Conservation (phyloP, 1,140 invertebrate species). For the Stegodyphus dumicola region DNA sequence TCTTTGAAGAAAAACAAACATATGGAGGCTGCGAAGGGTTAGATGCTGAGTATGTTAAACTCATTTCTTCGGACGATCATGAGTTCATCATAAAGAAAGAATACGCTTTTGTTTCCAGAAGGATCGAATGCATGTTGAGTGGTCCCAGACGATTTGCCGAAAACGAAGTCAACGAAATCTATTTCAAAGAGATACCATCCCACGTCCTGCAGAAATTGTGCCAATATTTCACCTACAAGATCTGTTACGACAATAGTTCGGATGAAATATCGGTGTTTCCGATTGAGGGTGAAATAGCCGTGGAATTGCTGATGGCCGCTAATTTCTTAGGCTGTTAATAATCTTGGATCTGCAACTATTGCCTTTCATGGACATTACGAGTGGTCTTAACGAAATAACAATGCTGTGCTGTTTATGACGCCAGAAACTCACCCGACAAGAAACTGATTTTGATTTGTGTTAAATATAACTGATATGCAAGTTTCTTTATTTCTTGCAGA, state of each 20-base stretch:
- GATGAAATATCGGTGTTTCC: slow-evolving; percentile 99
- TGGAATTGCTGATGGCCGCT: slow-evolving; percentile 99
- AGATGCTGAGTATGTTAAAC: slow-evolving; percentile 98
- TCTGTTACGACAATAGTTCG: slow-evolving; percentile 97
- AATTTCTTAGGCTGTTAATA: slow-evolving; percentile 99
- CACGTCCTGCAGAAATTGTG: slow-evolving; percentile 99
- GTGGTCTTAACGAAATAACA: too few species aligned
- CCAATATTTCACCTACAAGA: slow-evolving; percentile 99
- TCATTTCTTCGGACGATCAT: slow-evolving; percentile 96
- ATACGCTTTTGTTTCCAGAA: slow-evolving; percentile 96
- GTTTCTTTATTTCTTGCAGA: too few species aligned
- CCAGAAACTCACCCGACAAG: too few species aligned
- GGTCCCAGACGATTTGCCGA: slow-evolving; percentile 91
- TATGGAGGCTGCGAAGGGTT: slow-evolving; percentile 97
- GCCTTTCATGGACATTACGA: too few species aligned
- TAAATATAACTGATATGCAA: too few species aligned
- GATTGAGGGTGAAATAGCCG: slow-evolving; percentile 94
- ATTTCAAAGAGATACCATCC: slow-evolving; percentile 99
- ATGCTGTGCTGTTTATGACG: too few species aligned
- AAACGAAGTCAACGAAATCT: slow-evolving; percentile 98
- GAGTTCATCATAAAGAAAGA: slow-evolving; percentile 98
- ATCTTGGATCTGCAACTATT: background rate
- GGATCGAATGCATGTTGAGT: slow-evolving; percentile 98
- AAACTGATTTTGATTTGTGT: too few species aligned
- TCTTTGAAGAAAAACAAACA: too few species aligned